Percentiles rank a stretch among this genome's conserved stretches.
phyloP scores from a whole-genome alignment of 2,113 vertebrate genomes.

The Coptodon rendalli region DNA sequence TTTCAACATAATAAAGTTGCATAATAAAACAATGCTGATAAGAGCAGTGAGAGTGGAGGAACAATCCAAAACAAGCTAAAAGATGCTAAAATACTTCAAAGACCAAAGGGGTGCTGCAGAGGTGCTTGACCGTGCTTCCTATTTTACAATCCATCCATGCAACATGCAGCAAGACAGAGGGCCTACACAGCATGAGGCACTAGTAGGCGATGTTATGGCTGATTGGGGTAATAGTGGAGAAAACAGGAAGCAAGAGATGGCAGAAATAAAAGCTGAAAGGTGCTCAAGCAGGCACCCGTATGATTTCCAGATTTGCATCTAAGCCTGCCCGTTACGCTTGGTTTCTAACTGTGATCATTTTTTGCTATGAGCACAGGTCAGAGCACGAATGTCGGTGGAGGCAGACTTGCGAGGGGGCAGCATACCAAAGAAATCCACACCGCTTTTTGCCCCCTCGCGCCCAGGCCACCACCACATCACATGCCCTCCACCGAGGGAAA shows the following conservation, averaged over 20 bases:
- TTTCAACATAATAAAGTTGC: background rate
- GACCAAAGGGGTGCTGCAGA: background rate
- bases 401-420: background rate
- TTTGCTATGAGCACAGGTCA: background rate
- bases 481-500: slow-evolving; percentile 44
- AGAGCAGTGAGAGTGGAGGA: background rate
- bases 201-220: background rate
- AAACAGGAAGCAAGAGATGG: background rate
- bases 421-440: slow-evolving; percentile 65
- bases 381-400: background rate
- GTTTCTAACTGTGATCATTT: background rate
- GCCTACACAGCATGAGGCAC: background rate
- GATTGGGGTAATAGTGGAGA: background rate
- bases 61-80: background rate
- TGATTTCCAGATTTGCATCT: background rate
- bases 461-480: slow-evolving; percentile 35
- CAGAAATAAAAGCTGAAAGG: background rate
- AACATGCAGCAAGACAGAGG: no score
- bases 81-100: background rate
- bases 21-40: background rate
- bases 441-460: slow-evolving; percentile 9
- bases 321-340: background rate
- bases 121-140: background rate
- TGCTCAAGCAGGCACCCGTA: background rate
- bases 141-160: background rate